Conservation (phyloP, 35 echinoderm and acorn worm genomes). For the Patiria miniata region DNA sequence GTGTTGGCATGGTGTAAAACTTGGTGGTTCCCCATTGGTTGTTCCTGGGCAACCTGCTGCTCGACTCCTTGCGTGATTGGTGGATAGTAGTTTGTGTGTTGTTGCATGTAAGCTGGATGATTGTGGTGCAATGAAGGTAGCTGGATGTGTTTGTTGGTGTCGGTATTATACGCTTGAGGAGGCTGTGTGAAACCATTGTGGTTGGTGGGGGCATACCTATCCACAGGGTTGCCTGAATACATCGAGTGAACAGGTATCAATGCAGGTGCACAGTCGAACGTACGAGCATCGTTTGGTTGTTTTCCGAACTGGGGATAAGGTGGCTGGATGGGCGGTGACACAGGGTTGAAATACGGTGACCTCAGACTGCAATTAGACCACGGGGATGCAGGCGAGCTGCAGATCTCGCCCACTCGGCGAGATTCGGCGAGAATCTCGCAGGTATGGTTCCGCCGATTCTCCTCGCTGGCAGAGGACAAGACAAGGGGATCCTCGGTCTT, state of each 20-base stretch:
- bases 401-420: background rate
- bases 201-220: too few species aligned
- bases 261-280: too few species aligned
- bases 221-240: too few species aligned
- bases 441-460: constrained; percentile 33
- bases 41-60: background rate
- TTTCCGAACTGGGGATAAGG: background rate
- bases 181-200: too few species aligned
- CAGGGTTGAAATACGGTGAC: background rate
- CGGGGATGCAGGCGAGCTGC: background rate
- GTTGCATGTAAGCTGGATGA: background rate
- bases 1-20: too few species aligned
- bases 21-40: background rate
- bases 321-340: background rate
- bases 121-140: too few species aligned
- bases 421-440: constrained; percentile 40
- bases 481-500: background rate
- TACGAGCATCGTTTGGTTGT: too few species aligned
- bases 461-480: constrained; percentile 20
- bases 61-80: background rate
- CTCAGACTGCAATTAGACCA: constrained; percentile 29
- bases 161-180: too few species aligned
- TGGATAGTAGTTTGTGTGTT: background rate
- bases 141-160: too few species aligned
- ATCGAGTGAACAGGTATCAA: too few species aligned